A percentile compares a stretch with the other conserved stretches of the same genome.
Conservation (phyloP, 2,797 vertebrate genomes). For the Cirrhinus molitorella region DNA sequence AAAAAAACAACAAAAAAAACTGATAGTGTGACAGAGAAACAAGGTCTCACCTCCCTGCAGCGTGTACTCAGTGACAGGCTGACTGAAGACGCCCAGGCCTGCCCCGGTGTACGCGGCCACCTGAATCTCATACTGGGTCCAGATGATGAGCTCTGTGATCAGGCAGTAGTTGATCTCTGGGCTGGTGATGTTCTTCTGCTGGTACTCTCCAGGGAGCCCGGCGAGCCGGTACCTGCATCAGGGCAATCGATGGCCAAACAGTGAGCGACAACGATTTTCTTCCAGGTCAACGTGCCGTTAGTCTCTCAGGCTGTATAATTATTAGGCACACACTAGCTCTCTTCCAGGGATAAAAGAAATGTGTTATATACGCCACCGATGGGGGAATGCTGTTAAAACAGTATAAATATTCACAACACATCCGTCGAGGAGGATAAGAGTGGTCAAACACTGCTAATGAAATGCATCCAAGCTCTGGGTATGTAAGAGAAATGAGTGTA, state of each 20-base stretch:
- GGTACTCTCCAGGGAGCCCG: constrained; percentile 91
- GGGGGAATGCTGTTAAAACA: constrained; percentile 28
- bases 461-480: constrained; percentile 16
- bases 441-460: constrained; percentile 24
- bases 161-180: constrained; percentile 97
- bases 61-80: constrained; percentile 90
- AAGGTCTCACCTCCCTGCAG: constrained; percentile 91
- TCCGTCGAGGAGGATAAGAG: background rate
- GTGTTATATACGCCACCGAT: constrained; percentile 32
- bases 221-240: constrained; percentile 90
- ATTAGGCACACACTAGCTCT: constrained; percentile 6
- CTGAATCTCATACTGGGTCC: constrained; percentile 98
- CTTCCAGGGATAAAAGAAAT: constrained; percentile 12
- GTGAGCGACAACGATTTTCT: constrained; percentile 59
- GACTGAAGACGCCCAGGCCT: constrained; percentile 91
- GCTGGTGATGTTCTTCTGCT: constrained; percentile 93
- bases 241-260: constrained; percentile 59
- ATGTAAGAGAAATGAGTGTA: background rate
- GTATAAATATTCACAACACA: constrained; percentile 30
- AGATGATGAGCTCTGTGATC: constrained; percentile 94
- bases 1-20: constrained; percentile 37
- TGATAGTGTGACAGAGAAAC: constrained; percentile 51
- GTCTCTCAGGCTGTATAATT: constrained; percentile 41
- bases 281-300: constrained; percentile 46
- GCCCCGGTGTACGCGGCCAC: constrained; percentile 95